These are phyloP conservation scores for Hemiscyllium ocellatum DNA, from an alignment of 2,113 vertebrate genomes.

Conservation along the genomic window DNA sequence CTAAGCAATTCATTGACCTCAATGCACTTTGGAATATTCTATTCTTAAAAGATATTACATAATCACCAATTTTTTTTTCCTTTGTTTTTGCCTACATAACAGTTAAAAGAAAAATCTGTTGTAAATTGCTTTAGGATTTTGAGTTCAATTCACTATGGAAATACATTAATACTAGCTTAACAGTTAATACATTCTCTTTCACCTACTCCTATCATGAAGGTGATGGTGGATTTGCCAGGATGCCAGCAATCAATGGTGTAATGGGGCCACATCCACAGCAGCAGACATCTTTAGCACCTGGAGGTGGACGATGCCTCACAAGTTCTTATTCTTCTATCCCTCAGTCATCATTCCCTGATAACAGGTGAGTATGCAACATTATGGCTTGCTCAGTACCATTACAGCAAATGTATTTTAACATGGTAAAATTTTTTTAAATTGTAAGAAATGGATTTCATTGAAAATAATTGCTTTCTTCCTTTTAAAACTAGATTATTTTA, in stretches of 20 bases:
- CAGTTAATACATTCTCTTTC: neutral
- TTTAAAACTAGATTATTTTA: neutral
- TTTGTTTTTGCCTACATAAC: neutral
- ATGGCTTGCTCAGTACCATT: neutral
- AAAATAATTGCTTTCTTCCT: neutral
- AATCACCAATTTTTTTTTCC: neutral
- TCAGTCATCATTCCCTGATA: conserved; percentile 60
- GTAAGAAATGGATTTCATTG: neutral
- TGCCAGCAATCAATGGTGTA: conserved; percentile 80
- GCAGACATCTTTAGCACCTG: conserved; percentile 57
- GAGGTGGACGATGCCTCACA: conserved; percentile 54
- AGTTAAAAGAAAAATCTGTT: neutral
- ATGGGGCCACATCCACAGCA: conserved; percentile 67
- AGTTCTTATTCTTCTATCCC: conserved; percentile 67
- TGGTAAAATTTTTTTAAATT: neutral
- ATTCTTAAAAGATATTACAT: neutral
- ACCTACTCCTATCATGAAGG: conserved; percentile 52
- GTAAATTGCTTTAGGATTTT: neutral
- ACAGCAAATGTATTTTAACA: neutral
- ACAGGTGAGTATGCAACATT: neutral
- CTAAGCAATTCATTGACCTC: neutral
- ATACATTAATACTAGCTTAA: neutral
- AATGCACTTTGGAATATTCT: neutral
- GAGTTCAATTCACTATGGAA: neutral
- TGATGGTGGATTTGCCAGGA: conserved; percentile 67